phyloP scores from a whole-genome alignment of 2,113 vertebrate genomes.

The Eupsittula cactorum region DNA sequence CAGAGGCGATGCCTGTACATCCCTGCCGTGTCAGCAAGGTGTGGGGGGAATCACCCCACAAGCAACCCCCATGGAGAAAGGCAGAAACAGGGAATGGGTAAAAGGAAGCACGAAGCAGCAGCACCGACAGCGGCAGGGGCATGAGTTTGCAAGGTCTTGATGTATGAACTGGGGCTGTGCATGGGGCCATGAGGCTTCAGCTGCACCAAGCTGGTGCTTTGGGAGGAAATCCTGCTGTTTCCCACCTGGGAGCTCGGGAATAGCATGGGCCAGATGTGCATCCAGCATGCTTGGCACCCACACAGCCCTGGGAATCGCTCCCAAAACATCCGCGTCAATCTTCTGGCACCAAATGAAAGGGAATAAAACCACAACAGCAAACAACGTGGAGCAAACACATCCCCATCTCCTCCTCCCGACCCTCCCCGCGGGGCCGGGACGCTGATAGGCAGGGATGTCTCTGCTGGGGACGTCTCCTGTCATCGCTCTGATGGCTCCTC shows the following conservation, averaged over 20 bases:
- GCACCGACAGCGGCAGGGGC: rapidly evolving
- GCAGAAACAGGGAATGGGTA: rapidly evolving
- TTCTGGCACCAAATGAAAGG: not conserved
- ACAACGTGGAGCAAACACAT: not conserved
- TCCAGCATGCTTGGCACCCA: not conserved
- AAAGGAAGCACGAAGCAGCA: rapidly evolving
- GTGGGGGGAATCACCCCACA: rapidly evolving
- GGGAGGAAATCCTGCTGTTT: not conserved
- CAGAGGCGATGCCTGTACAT: rapidly evolving
- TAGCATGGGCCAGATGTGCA: not conserved
- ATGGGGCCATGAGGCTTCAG: not conserved
- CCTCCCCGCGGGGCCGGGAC: not conserved
- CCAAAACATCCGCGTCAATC: not conserved
- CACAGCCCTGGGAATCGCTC: not conserved
- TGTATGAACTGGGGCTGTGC: not conserved
- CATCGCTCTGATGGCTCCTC: conserved; percentile 35
- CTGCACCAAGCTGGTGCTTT: not conserved
- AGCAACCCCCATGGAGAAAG: not conserved
- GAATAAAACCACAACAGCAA: not conserved
- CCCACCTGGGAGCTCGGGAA: not conserved
- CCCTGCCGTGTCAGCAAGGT: not conserved
- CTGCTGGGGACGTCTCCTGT: conserved; percentile 51
- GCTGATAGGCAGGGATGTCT: conserved; percentile 60
- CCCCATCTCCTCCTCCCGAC: not conserved
- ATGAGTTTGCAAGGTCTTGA: rapidly evolving